Conservation (phyloP, 1,140 invertebrate species). For the Mercenaria mercenaria region DNA sequence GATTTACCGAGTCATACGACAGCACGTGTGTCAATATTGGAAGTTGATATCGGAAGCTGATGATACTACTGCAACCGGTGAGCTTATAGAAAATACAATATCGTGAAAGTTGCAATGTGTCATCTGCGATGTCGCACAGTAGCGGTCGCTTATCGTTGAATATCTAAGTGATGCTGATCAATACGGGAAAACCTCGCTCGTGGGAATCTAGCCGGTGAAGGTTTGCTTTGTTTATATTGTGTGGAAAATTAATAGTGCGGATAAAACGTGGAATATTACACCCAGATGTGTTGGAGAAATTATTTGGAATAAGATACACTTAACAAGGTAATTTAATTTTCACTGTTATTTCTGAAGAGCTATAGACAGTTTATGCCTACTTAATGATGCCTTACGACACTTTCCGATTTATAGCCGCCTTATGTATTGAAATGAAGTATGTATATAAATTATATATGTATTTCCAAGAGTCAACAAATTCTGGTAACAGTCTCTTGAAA, state of each 20-base stretch:
- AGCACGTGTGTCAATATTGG: constrained; percentile 46
- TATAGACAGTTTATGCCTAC: background rate
- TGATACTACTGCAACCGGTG: constrained; percentile 27
- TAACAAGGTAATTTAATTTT: constrained; percentile 11
- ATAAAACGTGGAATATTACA: constrained; percentile 23
- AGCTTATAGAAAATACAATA: constrained; percentile 5
- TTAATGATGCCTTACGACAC: background rate
- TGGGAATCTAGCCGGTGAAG: background rate
- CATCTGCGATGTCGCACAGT: constrained; percentile 2
- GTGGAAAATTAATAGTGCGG: constrained; percentile 19
- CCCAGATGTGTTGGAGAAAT: background rate
- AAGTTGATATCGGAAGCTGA: constrained; percentile 35
- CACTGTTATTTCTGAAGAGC: background rate
- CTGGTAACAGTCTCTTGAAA: too few relatives aligned
- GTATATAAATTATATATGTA: too few relatives aligned
- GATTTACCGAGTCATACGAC: background rate
- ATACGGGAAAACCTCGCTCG: background rate
- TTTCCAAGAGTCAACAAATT: too few relatives aligned
- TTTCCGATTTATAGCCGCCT: too few relatives aligned
- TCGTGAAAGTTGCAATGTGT: constrained; percentile 47
- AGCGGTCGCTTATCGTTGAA: constrained; percentile 1
- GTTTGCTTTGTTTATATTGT: constrained; percentile 20
- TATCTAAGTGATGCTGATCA: constrained; percentile 12
- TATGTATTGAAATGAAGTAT: too few relatives aligned
- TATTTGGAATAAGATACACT: background rate